Conservation (phyloP, 1,140 invertebrate genomes). For the Platyscapa corneri region DNA sequence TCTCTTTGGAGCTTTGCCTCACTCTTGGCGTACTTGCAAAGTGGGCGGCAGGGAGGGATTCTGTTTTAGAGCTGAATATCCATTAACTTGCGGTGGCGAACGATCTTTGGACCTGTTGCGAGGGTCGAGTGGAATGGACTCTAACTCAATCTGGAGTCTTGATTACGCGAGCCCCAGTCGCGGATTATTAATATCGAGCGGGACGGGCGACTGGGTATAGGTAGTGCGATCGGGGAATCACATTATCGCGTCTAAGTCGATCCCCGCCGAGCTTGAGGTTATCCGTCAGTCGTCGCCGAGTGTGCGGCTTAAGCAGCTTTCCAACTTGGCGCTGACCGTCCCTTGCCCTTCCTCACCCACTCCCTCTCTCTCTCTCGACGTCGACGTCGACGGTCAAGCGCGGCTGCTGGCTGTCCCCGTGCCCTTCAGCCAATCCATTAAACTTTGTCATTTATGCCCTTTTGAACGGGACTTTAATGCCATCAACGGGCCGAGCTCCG, state of each 20-base stretch:
- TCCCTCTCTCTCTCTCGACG: no score
- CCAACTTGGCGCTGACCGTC: conserved; percentile 35
- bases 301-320: conserved; percentile 36
- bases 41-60: not conserved
- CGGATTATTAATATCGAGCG: conserved; percentile 48
- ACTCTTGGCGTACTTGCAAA: not conserved
- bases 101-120: conserved; percentile 38
- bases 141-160: conserved; percentile 44
- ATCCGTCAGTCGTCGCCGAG: not conserved
- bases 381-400: not conserved
- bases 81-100: conserved; percentile 25
- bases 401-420: not conserved
- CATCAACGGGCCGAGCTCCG: conserved; percentile 2
- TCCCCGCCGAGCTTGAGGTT: not conserved
- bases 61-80: conserved; percentile 25
- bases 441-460: conserved; percentile 46
- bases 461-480: conserved; percentile 10
- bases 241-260: conserved; percentile 43
- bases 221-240: conserved; percentile 35
- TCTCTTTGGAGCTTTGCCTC: not conserved
- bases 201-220: not conserved
- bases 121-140: conserved; percentile 25
- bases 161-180: conserved; percentile 37
- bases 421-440: conserved; percentile 36
- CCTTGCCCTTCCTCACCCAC: no score